Evolutionary conservation across 2,797 vertebrate genomes (phyloP), one percentile per base, ranked within the genome.

Genomic region (Darevskia nairensis): DNA sequence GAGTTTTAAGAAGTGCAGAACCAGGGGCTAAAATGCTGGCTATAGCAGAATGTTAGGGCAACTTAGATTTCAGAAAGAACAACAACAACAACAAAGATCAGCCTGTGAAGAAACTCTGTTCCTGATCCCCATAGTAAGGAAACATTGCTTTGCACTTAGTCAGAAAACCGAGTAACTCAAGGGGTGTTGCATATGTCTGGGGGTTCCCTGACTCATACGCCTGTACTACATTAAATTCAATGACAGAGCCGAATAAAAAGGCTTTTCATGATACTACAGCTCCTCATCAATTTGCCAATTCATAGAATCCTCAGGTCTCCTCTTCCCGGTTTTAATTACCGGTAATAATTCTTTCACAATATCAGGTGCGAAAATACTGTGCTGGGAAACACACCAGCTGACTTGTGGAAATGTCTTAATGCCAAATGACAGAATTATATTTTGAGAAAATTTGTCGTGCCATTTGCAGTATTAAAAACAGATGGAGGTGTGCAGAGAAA

Each of bases 301-400:
- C 46, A 84, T 29, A 17, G 46, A 74, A 74, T 39, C 32, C 21
- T 29, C 35, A n/a, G 25, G 32, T 35, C 19, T 66, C 27, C 9
- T 84, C 46, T 84, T 84, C 21, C 83, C 71, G 29, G 50, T 84
- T 84, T 59, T 13, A 84, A 74, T 59, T 25, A n/a, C n/a, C n/a
- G n/a, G n/a, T n/a, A 55, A 64, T 27, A 35, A 66, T 81, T 66
- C 80, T 66, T 81, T 15, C 6, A 41, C 32, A 21, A 66, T 66
- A 66, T 66, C 32, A 66, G 35, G n/a, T 23, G 41, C 3, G 2
- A 66, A 41, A 81, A 81, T 27, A 46, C 68, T 69, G 68, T 19
- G 19, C 4, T 29, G 41, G 25, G 25, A 46, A 46, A 66, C 82
- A 72, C 7, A 32, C 3, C n/a, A 23, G 41, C n/a, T 35, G n/a